Conservation (phyloP, 1,140 invertebrate genomes). For the Apis mellifera region DNA sequence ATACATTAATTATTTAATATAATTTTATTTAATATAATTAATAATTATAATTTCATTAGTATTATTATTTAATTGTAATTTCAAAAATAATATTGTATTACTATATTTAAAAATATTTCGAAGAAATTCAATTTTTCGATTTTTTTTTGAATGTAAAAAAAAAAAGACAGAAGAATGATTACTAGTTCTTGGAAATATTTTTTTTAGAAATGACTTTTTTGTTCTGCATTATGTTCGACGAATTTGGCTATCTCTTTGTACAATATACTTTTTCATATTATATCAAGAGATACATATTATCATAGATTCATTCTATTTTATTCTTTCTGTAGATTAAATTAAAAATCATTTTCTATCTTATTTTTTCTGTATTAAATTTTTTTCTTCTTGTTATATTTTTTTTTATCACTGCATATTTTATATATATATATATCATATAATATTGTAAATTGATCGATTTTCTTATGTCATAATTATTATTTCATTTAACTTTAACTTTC, state of each 20-base stretch:
- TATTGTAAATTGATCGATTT: conserved; percentile 48
- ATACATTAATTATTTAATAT: background rate
- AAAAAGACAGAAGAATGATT: background rate
- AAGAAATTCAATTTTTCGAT: conserved; percentile 29
- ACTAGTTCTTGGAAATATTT: conserved; percentile 53
- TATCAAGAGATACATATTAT: conserved; percentile 23
- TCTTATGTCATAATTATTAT: conserved; percentile 32
- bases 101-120: background rate
- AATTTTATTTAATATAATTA: background rate
- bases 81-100: background rate
- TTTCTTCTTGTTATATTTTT: background rate
- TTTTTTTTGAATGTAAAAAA: background rate
- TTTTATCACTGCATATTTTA: background rate
- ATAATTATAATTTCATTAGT: background rate
- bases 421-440: background rate
- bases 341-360: conserved; percentile 2
- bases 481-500: background rate
- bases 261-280: background rate
- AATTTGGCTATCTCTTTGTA: conserved; percentile 23
- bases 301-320: background rate
- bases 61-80: background rate
- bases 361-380: background rate
- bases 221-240: conserved; percentile 15
- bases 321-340: background rate
- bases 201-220: conserved; percentile 49